Evolutionary conservation across 2,888 invertebrate genomes (phyloP), one percentile per base, ranked within the genome.

Genomic region (Eubasilissa splendida): DNA sequence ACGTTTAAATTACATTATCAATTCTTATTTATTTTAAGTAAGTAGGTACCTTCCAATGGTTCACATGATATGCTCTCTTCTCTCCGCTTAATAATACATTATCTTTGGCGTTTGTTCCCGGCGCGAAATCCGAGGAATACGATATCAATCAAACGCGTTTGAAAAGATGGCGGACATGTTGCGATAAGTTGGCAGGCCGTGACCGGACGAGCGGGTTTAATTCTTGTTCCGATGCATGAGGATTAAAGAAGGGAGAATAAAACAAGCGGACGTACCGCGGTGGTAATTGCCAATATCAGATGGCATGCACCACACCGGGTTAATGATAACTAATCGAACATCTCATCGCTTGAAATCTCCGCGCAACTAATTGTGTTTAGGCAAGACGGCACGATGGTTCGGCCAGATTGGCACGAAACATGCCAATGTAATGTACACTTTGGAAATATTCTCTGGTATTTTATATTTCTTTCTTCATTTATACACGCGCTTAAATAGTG

Each of bases 251-350:
- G 42, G 50, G 33, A 33, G 66, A 76, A 65, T 66, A 76, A 76
- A 76, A 14, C 54, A 76, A 52, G 53, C 65, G 14, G 33, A 58
- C 42, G 42, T 9, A 60, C 58, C 50, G 60, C 58, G 60, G 63
- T 65, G 58, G 76, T 66, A 77, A 70, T 77, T 77, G 68, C 54
- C 66, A 68, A 77, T 77, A 77, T 77, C 77, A 56, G 77, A 77
- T 77, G 77, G 65, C 76, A 54, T 60, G 65, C 54, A 22, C 22
- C 54, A 77, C 50, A 66, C 53, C 65, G 70, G 56, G 65, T 12
- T 77, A 58, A 42, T 58, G 58, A 59, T 68, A 68, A 66, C 68
- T 54, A 70, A 77, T 77, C 68, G 58, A 56, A 77, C 70, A 58
- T 56, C 54, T 56, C 50, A 70, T 58, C 68, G 76, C 22, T 22